A percentile compares a stretch with the other conserved stretches of the same genome.
These are phyloP conservation scores for Amyelois transitella DNA, from an alignment of 1,140 invertebrate genomes.

Conservation along the genomic window DNA sequence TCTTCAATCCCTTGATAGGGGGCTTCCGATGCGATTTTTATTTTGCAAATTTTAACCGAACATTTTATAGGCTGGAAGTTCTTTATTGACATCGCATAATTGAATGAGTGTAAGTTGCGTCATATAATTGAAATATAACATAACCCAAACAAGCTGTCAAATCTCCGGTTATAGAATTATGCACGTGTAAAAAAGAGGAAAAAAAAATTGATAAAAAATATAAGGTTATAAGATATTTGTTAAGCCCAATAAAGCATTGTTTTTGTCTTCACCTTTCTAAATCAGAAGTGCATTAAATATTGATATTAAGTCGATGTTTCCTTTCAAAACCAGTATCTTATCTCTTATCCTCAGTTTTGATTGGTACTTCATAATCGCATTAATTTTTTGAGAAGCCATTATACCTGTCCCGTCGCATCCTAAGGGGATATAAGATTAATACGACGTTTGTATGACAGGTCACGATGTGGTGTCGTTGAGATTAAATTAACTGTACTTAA, in stretches of 20 bases:
- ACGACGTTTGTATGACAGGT: conserved; percentile 45
- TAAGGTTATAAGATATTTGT: no score
- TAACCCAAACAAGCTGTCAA: no score
- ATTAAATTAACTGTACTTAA: conserved; percentile 54
- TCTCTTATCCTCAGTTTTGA: conserved; percentile 2
- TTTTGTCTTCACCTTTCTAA: neutral
- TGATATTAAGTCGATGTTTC: neutral
- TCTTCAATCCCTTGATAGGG: neutral
- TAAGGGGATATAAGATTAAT: conserved; percentile 24
- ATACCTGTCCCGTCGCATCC: neutral
- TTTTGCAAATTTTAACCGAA: neutral
- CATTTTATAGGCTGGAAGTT: neutral
- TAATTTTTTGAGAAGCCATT: conserved; percentile 5
- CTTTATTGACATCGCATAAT: neutral
- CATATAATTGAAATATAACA: no score
- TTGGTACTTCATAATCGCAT: conserved; percentile 17
- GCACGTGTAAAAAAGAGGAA: no score
- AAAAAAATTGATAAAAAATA: no score
- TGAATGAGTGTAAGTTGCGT: no score
- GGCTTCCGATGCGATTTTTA: neutral
- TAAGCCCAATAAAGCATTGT: no score
- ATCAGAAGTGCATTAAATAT: neutral
- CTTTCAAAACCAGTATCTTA: conserved; percentile 1
- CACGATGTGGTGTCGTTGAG: conserved; percentile 30
- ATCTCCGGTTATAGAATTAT: no score